phyloP scores from a whole-genome alignment of 2,888 invertebrate species.

The Desoria tigrina region DNA sequence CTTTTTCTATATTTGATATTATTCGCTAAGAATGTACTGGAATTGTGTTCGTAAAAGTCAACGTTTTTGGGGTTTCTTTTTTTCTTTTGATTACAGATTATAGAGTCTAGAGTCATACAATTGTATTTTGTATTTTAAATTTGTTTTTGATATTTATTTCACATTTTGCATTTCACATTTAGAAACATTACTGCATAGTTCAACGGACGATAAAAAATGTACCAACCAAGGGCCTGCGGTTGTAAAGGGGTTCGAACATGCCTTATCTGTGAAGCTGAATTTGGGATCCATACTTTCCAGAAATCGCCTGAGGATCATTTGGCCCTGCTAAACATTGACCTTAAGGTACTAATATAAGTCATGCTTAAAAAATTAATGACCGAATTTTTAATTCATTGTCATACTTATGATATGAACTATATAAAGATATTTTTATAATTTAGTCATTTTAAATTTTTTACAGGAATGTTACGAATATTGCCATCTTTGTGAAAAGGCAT shows the following conservation, averaged over 20 bases:
- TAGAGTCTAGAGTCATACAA: too few species aligned
- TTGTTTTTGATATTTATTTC: too few species aligned
- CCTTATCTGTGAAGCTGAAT: conserved; percentile 76
- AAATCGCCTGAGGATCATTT: conserved; percentile 56
- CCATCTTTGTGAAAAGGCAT: conserved; percentile 73
- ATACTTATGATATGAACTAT: conserved; percentile 3
- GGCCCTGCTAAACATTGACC: conserved; percentile 49
- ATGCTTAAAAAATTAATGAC: background rate
- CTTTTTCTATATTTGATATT: too few species aligned
- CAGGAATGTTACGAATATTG: conserved; percentile 69
- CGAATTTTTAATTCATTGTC: background rate
- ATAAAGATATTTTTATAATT: too few species aligned
- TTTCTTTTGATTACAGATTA: too few species aligned
- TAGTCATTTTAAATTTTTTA: conserved; percentile 11
- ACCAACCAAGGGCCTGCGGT: conserved; percentile 75
- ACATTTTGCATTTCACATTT: too few species aligned
- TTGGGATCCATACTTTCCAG: conserved; percentile 60
- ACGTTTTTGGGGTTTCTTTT: too few species aligned
- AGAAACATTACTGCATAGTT: too few species aligned
- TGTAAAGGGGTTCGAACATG: conserved; percentile 92
- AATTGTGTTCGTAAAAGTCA: too few species aligned
- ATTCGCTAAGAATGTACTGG: too few species aligned
- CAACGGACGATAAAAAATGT: too few species aligned
- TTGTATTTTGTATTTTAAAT: too few species aligned
- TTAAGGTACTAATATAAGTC: conserved; percentile 55